Percentiles rank a stretch among this genome's conserved stretches.
Conservation (phyloP, 2,888 invertebrate species). For the Drosophila percnosoma region DNA sequence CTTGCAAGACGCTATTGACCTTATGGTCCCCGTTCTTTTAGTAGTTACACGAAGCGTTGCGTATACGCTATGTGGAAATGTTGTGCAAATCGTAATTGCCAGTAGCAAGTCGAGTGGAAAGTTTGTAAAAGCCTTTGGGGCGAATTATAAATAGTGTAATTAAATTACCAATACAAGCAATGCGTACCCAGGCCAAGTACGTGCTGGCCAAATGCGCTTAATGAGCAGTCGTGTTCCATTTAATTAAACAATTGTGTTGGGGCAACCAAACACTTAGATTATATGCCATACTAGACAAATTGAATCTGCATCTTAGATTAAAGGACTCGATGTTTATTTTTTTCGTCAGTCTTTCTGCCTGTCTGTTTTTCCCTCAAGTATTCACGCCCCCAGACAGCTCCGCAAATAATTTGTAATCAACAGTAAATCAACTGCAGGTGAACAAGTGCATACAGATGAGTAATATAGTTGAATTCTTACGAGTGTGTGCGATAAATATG, state of each 20-base stretch:
- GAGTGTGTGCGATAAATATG: slow-evolving; percentile 26
- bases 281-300: slow-evolving; percentile 30
- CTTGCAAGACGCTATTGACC: slow-evolving; percentile 5
- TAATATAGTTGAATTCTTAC: not conserved
- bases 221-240: slow-evolving; percentile 60
- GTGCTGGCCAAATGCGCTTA: slow-evolving; percentile 31
- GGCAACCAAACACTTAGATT: slow-evolving; percentile 59
- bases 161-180: slow-evolving; percentile 62
- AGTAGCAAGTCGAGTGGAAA: slow-evolving; percentile 42
- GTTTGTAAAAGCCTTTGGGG: slow-evolving; percentile 45
- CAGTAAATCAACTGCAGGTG: slow-evolving; percentile 75
- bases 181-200: slow-evolving; percentile 15
- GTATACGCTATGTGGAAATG: slow-evolving; percentile 55
- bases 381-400: slow-evolving; percentile 24
- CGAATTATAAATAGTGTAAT: slow-evolving; percentile 69
- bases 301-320: slow-evolving; percentile 50
- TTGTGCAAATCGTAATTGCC: slow-evolving; percentile 56
- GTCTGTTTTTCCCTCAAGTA: slow-evolving; percentile 18
- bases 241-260: slow-evolving; percentile 70
- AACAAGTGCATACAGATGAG: not conserved
- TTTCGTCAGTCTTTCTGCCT: not conserved
- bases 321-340: slow-evolving; percentile 43
- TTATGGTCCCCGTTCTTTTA: slow-evolving; percentile 17
- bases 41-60: slow-evolving; percentile 61
- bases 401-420: slow-evolving; percentile 73